Evolutionary conservation across 2,113 vertebrate species (phyloP).

Genomic region (Mugil cephalus): DNA sequence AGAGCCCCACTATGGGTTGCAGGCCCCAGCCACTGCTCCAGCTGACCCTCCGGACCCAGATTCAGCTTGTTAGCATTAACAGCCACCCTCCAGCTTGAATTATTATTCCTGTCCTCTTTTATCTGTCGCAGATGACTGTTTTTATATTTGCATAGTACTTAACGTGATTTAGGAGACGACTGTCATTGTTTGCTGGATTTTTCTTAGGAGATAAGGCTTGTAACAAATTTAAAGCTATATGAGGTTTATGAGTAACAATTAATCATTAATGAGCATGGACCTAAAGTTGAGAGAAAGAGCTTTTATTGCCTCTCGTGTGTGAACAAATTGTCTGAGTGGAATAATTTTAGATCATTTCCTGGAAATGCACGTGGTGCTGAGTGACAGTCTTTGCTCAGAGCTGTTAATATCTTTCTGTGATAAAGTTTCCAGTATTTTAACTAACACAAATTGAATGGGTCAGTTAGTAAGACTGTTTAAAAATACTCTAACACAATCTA

Average conservation of each 20-base stretch:
- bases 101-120: conserved; percentile 42
- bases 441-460: not conserved
- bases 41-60: conserved; percentile 63
- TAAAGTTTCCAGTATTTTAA: not conserved
- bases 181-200: too few relatives aligned
- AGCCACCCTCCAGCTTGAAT: conserved; percentile 39
- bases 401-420: not conserved
- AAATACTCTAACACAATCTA: too few relatives aligned
- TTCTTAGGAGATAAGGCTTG: not conserved
- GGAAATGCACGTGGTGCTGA: conserved; percentile 1
- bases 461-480: too few relatives aligned
- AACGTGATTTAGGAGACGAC: not conserved
- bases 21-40: conserved; percentile 73
- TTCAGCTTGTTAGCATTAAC: conserved; percentile 52
- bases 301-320: conserved; percentile 15
- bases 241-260: conserved; percentile 24
- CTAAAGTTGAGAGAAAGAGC: conserved; percentile 6
- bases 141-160: not conserved
- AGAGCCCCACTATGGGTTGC: conserved; percentile 73
- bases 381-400: not conserved
- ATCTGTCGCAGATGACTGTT: conserved; percentile 17
- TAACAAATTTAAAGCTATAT: not conserved
- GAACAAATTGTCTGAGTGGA: not conserved
- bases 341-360: conserved; percentile 13
- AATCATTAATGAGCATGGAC: conserved; percentile 19